Conservation (phyloP, 2,113 vertebrate genomes). For the Archocentrus centrarchus region DNA sequence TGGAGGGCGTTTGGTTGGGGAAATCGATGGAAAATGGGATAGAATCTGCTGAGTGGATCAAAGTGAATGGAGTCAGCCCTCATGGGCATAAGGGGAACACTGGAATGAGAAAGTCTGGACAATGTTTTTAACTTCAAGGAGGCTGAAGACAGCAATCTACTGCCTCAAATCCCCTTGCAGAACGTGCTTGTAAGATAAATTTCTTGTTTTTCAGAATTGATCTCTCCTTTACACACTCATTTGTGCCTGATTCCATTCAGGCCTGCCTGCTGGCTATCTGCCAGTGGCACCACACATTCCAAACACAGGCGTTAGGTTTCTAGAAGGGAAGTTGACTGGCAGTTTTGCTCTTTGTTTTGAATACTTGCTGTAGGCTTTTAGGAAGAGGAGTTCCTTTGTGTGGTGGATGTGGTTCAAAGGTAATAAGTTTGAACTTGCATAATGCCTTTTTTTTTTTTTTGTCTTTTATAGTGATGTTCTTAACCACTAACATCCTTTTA, state of each 20-base stretch:
- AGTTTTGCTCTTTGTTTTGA: conserved; percentile 28
- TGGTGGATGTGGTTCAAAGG: conserved; percentile 27
- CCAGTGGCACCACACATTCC: conserved; percentile 34
- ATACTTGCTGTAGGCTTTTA: conserved; percentile 2
- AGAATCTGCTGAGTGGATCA: conserved; percentile 79
- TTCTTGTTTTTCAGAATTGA: conserved; percentile 68
- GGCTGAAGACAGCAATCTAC: conserved; percentile 63
- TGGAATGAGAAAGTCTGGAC: conserved; percentile 77
- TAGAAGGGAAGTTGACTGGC: conserved; percentile 35
- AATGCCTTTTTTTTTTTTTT: neutral
- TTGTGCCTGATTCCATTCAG: conserved; percentile 35
- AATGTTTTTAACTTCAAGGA: conserved; percentile 72
- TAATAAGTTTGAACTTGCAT: conserved; percentile 2
- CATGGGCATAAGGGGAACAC: conserved; percentile 63
- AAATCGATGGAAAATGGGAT: conserved; percentile 77
- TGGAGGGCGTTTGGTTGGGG: conserved; percentile 56
- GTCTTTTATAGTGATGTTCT: neutral
- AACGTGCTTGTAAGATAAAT: conserved; percentile 62
- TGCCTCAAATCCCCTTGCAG: conserved; percentile 49
- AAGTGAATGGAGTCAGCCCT: conserved; percentile 66
- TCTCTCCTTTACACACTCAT: conserved; percentile 55
- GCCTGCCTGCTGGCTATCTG: conserved; percentile 14
- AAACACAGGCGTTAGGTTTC: conserved; percentile 51
- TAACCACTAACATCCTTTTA: conserved; percentile 14
- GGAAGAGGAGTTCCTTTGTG: conserved; percentile 7